Conservation (phyloP, 2,888 invertebrate species). For the Platycnemis pennipes region DNA sequence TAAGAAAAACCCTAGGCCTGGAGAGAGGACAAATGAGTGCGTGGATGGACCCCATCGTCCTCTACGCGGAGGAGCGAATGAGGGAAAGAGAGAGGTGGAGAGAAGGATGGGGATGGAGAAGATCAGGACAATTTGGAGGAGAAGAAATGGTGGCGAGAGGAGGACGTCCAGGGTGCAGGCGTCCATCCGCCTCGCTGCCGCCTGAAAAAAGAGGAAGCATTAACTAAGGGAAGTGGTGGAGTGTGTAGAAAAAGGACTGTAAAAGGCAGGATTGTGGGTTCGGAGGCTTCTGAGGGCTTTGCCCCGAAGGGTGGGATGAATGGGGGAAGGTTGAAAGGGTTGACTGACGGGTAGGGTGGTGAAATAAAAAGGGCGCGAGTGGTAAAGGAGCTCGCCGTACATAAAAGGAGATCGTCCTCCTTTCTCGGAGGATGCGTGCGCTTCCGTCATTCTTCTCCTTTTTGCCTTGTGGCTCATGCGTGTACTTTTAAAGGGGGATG, state of each 20-base stretch:
- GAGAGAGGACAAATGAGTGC: too few species aligned
- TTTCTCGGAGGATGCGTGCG: not conserved
- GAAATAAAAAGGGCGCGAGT: not conserved
- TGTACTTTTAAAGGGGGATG: too few species aligned
- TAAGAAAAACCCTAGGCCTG: too few species aligned
- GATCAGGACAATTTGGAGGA: not conserved
- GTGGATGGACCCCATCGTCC: not conserved
- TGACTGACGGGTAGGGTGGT: not conserved
- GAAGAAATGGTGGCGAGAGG: not conserved
- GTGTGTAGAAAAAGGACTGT: not conserved
- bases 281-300: not conserved
- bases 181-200: not conserved
- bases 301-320: not conserved
- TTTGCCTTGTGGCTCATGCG: not conserved
- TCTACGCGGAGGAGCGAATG: not conserved
- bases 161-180: not conserved
- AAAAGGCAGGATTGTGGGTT: not conserved
- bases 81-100: not conserved
- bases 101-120: not conserved
- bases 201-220: not conserved
- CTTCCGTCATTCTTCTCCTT: not conserved
- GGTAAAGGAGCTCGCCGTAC: not conserved
- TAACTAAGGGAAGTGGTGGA: slow-evolving; percentile 18
- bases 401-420: not conserved
- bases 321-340: not conserved